Evolutionary conservation across 1,140 invertebrate genomes (phyloP), one percentile per base, ranked within the genome.

Genomic region (Aphelinus certus): DNA sequence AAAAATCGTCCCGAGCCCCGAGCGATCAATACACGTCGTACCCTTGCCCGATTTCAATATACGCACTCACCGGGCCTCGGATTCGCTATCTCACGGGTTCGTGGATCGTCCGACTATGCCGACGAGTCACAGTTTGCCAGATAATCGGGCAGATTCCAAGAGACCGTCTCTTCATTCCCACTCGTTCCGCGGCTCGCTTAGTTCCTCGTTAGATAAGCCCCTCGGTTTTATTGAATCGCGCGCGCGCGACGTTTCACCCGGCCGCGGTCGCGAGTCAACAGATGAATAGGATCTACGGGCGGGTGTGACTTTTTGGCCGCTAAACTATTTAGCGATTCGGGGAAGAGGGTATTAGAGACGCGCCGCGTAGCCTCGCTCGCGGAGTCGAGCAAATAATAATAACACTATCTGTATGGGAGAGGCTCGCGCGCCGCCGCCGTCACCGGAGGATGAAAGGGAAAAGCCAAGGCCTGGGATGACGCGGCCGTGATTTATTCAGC

Each of bases 11-110:
- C 55, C 63, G 65, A 65, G 49, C 65, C 26, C 42, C 51, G 42
- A 9, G 47, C 71, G 71, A 75, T 75, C 73, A 71, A 75, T 75
- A 75, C 67, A 64, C 61, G 72, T 74, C 65, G 72, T 75, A 55
- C 57, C 67, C 73, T 70, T 49, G 26, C 26, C 26, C 26, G 26
- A 26, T 26, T 26, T 26, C 26, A 26, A 57, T 72, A 73, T 51
- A 65, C 60, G 51, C 42, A 42, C 9, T 67, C 43, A 62, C 58
- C 42, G 48, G 26, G 4, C 49, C 26, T 43, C 61, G 10, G 70
- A 75, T 70, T 63, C 58, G 42, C 61, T 57, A 70, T 75, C 67
- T 70, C 74, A 76, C 69, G 74, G 64, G 51, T 74, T 74, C 60
- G 58, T 10, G 73, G 58, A 26, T 45, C 68, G 53, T 70, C 61